Evolutionary conservation across 2,113 vertebrate species (phyloP), one percentile per base, ranked within the genome.

Genomic region (Chionomys nivalis): DNA sequence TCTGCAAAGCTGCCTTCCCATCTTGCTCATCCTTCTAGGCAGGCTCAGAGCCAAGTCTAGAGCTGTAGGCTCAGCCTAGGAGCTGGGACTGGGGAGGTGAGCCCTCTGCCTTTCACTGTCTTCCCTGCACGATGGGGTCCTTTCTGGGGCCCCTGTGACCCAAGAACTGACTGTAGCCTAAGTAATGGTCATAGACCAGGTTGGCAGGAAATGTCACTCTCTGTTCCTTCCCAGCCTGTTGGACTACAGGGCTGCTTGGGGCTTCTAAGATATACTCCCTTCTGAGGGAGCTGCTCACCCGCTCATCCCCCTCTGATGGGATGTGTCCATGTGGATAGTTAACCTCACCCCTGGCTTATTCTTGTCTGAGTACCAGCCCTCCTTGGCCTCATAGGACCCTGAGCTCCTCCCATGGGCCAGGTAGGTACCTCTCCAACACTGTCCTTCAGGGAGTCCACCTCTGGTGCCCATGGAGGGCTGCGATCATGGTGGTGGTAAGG

Each of bases 391-490:
- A 33, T 44, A 26, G n/a, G 49, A n/a, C 31, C 47, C 39, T 58
- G 4, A 47, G 52, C 76, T 36, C 24, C n/a, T 42, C 2, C 55
- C 36, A 42, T 0, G 13, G 44, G 83, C n/a, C 66, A 0, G 0
- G 2, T 28, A 14, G 63, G 63, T 17, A 1, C 5, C 39, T 21
- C 0, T 26, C 36, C 0, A 42, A 26, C 28, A 0, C 23, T 7
- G 1, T 12, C 26, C 33, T 72, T 79, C 26, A 49, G 73, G 63
- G 9, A 58, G 76, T 21, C 2, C 44, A 42, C 2, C 2, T 3
- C 0, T 0, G 23, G 70, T 5, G 21, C 26, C 0, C 0, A 0
- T 24, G 1, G n/a, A 36, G 33, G 42, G 42, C 11, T 1, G 3
- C 61, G 3, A 8, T 0, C 14, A 1, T 3, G 44, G 49, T 63